These are phyloP conservation scores for Epinotia nisella DNA, from an alignment of 2,888 invertebrate genomes.

Conservation along the genomic window DNA sequence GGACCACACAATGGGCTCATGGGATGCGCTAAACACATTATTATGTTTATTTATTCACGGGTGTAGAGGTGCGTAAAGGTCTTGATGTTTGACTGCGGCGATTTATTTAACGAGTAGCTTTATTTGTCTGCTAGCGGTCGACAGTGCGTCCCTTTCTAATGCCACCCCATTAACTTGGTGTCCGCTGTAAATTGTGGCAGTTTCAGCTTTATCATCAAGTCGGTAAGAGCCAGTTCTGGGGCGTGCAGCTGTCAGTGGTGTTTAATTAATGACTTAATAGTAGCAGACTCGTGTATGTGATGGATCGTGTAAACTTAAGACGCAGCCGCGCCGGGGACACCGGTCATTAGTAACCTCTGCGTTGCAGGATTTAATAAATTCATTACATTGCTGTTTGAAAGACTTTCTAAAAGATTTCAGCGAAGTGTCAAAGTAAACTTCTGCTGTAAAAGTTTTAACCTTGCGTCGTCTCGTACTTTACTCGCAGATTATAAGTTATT, in stretches of 20 bases:
- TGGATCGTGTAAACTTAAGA: conserved; percentile 42
- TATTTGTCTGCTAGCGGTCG: conserved; percentile 70
- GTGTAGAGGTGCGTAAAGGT: conserved; percentile 71
- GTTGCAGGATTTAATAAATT: conserved; percentile 35
- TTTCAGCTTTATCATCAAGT: conserved; percentile 64
- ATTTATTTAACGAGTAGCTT: conserved; percentile 78
- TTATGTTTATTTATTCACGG: conserved; percentile 70
- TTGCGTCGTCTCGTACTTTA: not conserved
- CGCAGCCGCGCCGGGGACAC: conserved; percentile 40
- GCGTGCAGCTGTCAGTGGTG: conserved; percentile 53
- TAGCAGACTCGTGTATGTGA: conserved; percentile 63
- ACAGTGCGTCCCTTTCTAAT: conserved; percentile 65
- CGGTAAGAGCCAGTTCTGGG: conserved; percentile 54
- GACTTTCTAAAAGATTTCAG: not conserved
- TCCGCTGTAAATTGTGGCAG: conserved; percentile 60
- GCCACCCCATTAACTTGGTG: conserved; percentile 70
- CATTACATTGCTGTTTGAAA: conserved; percentile 18
- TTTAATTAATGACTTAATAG: conserved; percentile 75
- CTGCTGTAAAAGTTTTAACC: not conserved
- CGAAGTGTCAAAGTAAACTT: not conserved
- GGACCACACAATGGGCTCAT: conserved; percentile 43
- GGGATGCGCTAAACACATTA: conserved; percentile 61
- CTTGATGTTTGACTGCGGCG: conserved; percentile 72
- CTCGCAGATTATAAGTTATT: no score
- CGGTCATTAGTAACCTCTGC: conserved; percentile 42